A percentile compares a stretch with the other conserved stretches of the same genome.
Conservation (phyloP, 2,888 invertebrate genomes). For the Synergus laeviventris region DNA sequence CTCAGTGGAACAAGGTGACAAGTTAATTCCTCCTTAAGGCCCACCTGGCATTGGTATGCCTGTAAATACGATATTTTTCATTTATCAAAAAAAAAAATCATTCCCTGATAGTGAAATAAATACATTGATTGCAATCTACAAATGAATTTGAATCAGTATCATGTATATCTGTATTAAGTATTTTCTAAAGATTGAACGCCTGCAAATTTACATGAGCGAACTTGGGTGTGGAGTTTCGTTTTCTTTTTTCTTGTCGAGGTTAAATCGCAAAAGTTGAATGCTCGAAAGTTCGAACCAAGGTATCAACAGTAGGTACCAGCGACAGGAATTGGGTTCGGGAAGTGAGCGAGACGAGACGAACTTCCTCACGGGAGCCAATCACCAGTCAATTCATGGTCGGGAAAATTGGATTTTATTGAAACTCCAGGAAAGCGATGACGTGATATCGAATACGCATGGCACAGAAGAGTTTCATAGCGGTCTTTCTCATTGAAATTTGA, state of each 20-base stretch:
- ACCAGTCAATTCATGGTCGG: slow-evolving; percentile 64
- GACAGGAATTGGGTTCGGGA: slow-evolving; percentile 38
- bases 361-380: slow-evolving; percentile 61
- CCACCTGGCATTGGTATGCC: slow-evolving; percentile 17
- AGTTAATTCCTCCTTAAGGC: slow-evolving; percentile 17
- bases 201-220: slow-evolving; percentile 16
- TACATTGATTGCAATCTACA: neutral
- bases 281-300: slow-evolving; percentile 45
- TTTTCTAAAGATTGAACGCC: neutral
- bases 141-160: neutral
- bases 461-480: slow-evolving; percentile 28
- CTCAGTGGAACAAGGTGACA: slow-evolving; percentile 26
- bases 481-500: slow-evolving; percentile 21
- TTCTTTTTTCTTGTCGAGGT: slow-evolving; percentile 48
- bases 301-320: slow-evolving; percentile 31
- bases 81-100: neutral
- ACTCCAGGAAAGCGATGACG: slow-evolving; percentile 48
- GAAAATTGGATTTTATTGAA: slow-evolving; percentile 65
- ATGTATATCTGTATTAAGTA: too few relatives aligned
- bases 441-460: slow-evolving; percentile 36
- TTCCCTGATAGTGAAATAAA: neutral
- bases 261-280: slow-evolving; percentile 53
- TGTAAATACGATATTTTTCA: neutral
- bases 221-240: slow-evolving; percentile 19
- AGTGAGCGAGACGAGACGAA: slow-evolving; percentile 44